A percentile compares a stretch with the other conserved stretches of the same genome.
phyloP scores from a whole-genome alignment of 1,140 invertebrate genomes.

The Eulimnadia texana region DNA sequence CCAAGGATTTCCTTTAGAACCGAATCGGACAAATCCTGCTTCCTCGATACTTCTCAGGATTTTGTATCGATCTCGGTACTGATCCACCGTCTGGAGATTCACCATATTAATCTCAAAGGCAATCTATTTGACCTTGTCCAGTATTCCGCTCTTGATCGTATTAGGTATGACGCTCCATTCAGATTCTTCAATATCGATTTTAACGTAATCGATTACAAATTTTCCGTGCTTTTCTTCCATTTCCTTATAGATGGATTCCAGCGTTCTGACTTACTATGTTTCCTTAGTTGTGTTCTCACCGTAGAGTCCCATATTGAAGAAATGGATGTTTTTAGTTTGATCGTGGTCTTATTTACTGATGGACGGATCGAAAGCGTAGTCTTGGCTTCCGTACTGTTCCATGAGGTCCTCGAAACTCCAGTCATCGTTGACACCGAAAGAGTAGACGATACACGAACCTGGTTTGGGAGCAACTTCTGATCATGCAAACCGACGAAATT shows the following conservation, averaged over 20 bases:
- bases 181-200: slow-evolving; percentile 18
- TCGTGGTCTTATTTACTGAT: too few relatives aligned
- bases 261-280: slow-evolving; percentile 1
- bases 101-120: slow-evolving; percentile 6
- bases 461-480: slow-evolving; percentile 8
- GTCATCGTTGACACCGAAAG: slow-evolving; percentile 22
- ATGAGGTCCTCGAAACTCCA: slow-evolving; percentile 24
- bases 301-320: slow-evolving; percentile 11
- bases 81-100: background rate
- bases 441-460: slow-evolving; percentile 20
- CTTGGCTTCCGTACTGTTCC: slow-evolving; percentile 21
- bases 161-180: slow-evolving; percentile 14
- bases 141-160: background rate
- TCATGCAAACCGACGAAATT: background rate
- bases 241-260: background rate
- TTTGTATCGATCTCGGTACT: background rate
- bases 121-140: slow-evolving; percentile 12
- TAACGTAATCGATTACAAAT: slow-evolving; percentile 16
- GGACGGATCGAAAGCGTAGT: slow-evolving; percentile 23
- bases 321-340: slow-evolving; percentile 5
- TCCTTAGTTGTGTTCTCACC: background rate
- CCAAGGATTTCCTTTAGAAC: background rate
- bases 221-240: background rate
- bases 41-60: background rate
- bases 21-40: background rate